Conservation (phyloP, 1,140 invertebrate genomes). For the Manduca sexta region DNA sequence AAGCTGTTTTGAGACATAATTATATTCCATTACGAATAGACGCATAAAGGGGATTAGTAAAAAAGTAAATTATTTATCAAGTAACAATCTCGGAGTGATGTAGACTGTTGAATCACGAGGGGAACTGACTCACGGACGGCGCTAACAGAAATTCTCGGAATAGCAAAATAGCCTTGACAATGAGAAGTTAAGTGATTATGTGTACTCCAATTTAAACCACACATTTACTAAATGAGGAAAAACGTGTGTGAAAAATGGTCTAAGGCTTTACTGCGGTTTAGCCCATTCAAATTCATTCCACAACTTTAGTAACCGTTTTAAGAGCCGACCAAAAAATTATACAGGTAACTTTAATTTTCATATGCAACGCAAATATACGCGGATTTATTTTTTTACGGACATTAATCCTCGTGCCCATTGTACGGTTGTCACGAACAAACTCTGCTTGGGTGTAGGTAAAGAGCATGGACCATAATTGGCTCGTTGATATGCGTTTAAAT, state of each 20-base stretch:
- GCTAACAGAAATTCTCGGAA: slow-evolving; percentile 65
- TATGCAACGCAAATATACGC: too few relatives aligned
- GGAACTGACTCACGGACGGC: slow-evolving; percentile 50
- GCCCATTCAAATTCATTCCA: too few relatives aligned
- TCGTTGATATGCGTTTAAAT: slow-evolving; percentile 13
- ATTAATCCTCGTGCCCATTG: slow-evolving; percentile 37
- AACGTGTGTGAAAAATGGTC: too few relatives aligned
- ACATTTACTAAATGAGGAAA: neutral
- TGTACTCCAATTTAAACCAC: neutral
- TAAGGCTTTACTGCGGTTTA: too few relatives aligned
- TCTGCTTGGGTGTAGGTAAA: slow-evolving; percentile 1
- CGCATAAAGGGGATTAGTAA: slow-evolving; percentile 20
- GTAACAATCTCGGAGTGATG: slow-evolving; percentile 47
- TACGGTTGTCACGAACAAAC: slow-evolving; percentile 36
- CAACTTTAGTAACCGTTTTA: too few relatives aligned
- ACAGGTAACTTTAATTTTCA: too few relatives aligned
- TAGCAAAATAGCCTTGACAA: slow-evolving; percentile 44
- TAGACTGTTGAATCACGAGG: slow-evolving; percentile 42
- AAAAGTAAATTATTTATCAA: slow-evolving; percentile 43
- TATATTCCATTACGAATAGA: too few relatives aligned
- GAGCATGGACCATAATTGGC: neutral
- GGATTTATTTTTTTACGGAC: too few relatives aligned
- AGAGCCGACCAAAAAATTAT: too few relatives aligned
- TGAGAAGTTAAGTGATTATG: neutral
- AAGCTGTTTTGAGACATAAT: too few relatives aligned